Evolutionary conservation across 2,888 invertebrate genomes (phyloP).

Genomic region (Athalia rosae): DNA sequence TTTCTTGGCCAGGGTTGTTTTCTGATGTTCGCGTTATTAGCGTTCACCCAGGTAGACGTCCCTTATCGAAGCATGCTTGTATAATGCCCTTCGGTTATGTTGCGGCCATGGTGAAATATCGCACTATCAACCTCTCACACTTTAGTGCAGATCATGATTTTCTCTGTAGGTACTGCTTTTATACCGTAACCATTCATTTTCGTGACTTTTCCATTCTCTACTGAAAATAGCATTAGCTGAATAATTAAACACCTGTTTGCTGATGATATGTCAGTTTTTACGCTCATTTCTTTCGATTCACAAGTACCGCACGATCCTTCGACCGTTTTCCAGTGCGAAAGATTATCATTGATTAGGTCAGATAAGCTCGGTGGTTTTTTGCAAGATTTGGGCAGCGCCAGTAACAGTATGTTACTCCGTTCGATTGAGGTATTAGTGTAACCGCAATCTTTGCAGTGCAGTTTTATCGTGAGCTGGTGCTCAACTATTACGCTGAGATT

Average conservation of each 20-base stretch:
- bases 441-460: constrained; percentile 3
- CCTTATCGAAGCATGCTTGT: too few relatives aligned
- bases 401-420: neutral
- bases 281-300: neutral
- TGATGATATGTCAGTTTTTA: neutral
- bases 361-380: neutral
- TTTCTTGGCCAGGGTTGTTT: too few relatives aligned
- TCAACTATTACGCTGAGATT: neutral
- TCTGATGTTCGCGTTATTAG: too few relatives aligned
- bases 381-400: neutral
- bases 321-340: constrained; percentile 1
- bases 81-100: too few relatives aligned
- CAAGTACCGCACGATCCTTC: neutral
- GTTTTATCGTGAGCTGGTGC: constrained; percentile 1
- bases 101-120: too few relatives aligned
- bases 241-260: neutral
- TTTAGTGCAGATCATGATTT: too few relatives aligned
- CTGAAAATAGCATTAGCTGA: neutral
- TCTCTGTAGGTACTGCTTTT: too few relatives aligned
- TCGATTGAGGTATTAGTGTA: neutral
- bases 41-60: too few relatives aligned
- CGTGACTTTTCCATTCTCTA: neutral
- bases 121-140: too few relatives aligned
- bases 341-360: constrained; percentile 22
- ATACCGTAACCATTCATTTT: too few relatives aligned